Evolutionary conservation across 2,888 invertebrate genomes (phyloP).

Genomic region (Aporophyla nigra): DNA sequence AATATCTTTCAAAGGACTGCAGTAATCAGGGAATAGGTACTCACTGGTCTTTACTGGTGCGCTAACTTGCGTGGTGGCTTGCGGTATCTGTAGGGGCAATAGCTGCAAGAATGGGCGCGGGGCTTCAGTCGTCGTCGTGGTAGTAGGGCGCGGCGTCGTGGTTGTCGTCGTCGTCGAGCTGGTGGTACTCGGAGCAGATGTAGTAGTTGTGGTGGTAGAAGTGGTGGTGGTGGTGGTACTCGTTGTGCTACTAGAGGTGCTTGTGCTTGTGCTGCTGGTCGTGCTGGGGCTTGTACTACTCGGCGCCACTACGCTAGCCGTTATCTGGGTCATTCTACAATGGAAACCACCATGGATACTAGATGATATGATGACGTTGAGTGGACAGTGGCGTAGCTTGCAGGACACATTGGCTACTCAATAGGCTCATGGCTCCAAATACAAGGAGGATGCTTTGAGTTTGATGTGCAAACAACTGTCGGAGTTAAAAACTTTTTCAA

Average conservation of each 20-base stretch:
- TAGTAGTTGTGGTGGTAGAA: conserved; percentile 81
- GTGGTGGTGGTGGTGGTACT: conserved; percentile 75
- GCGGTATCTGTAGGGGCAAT: conserved; percentile 83
- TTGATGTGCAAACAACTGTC: background rate
- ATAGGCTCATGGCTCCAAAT: background rate
- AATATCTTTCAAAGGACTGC: background rate
- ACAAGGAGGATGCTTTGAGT: background rate
- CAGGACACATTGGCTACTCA: background rate
- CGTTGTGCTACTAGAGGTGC: conserved; percentile 82
- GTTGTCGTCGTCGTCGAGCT: conserved; percentile 81
- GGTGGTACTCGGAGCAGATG: conserved; percentile 84
- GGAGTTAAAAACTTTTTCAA: background rate
- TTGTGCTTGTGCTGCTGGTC: conserved; percentile 72
- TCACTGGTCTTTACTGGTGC: conserved; percentile 80
- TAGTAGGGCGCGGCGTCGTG: conserved; percentile 75
- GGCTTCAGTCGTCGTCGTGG: conserved; percentile 73
- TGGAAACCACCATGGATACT: conserved; percentile 67
- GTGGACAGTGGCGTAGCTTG: conserved; percentile 4
- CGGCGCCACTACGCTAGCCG: conserved; percentile 77
- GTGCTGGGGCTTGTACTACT: conserved; percentile 81
- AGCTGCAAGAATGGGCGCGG: conserved; percentile 85
- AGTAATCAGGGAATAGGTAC: conserved; percentile 24
- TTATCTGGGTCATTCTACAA: conserved; percentile 79
- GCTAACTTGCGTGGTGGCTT: conserved; percentile 69
- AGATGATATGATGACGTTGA: conserved; percentile 38